phyloP scores from a whole-genome alignment of 2,888 invertebrate genomes.

The Lamellibrachia columna region DNA sequence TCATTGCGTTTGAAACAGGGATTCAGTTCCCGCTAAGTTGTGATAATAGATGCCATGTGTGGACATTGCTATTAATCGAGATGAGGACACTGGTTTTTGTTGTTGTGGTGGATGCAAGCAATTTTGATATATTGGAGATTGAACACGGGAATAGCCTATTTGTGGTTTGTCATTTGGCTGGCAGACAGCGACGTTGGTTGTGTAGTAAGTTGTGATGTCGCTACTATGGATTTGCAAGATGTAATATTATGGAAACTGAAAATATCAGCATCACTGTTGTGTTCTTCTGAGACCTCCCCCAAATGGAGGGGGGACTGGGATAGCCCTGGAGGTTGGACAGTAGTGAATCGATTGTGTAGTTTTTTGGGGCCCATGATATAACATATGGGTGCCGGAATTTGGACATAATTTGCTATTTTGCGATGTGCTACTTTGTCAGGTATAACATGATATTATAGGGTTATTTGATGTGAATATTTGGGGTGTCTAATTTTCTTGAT shows the following conservation, averaged over 20 bases:
- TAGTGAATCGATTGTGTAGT: not conserved
- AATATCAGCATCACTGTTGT: not conserved
- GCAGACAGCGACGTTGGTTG: not conserved
- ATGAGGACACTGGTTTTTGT: not conserved
- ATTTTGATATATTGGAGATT: not conserved
- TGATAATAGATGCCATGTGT: not conserved
- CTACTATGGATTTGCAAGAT: not conserved
- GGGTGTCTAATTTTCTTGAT: not conserved
- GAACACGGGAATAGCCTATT: not conserved
- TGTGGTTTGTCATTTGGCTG: not conserved
- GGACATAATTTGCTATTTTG: not conserved
- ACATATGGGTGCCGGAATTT: not conserved
- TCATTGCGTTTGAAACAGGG: not conserved
- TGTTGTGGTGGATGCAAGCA: not conserved
- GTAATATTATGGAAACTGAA: not conserved
- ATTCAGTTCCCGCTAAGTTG: not conserved
- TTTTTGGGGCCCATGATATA: not conserved
- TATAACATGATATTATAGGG: not conserved
- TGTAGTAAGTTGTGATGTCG: not conserved
- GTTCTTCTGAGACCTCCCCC: not conserved
- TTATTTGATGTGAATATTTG: not conserved
- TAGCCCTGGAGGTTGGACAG: not conserved
- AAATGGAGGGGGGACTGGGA: not conserved
- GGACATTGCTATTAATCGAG: not conserved
- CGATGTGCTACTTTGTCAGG: not conserved